A percentile compares a stretch with the other conserved stretches of the same genome.
These are phyloP conservation scores for Squalus acanthias DNA, from an alignment of 2,797 vertebrate genomes.

Conservation along the genomic window DNA sequence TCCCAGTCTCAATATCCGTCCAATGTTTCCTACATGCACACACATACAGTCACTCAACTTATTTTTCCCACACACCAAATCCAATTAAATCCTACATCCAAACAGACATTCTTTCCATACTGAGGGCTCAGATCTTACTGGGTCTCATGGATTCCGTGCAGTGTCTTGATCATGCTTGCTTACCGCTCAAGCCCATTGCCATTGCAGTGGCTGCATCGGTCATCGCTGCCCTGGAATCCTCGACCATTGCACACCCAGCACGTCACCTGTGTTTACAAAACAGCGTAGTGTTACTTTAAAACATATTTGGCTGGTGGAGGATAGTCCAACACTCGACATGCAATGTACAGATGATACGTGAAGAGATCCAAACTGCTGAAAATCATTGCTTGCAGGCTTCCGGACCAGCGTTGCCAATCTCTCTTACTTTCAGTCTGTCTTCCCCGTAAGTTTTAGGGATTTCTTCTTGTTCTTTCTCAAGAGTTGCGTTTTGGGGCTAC, in stretches of 20 bases:
- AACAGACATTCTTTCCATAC: background rate
- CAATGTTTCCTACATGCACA: background rate
- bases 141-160: background rate
- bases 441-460: background rate
- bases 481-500: background rate
- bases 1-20: background rate
- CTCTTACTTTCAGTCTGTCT: background rate
- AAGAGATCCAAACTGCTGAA: background rate
- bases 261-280: constrained; percentile 41
- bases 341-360: background rate
- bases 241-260: constrained; percentile 47
- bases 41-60: no score
- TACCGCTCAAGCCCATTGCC: constrained; percentile 44
- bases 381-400: background rate
- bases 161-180: background rate
- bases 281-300: background rate
- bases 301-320: background rate
- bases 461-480: background rate
- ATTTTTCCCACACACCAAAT: background rate
- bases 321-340: background rate
- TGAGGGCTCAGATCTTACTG: background rate
- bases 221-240: background rate
- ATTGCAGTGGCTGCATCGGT: constrained; percentile 41
- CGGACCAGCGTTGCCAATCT: background rate
- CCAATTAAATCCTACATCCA: background rate